Base-by-base conservation (phyloP, 2,113 vertebrate species). In the Equus przewalskii region DNA sequence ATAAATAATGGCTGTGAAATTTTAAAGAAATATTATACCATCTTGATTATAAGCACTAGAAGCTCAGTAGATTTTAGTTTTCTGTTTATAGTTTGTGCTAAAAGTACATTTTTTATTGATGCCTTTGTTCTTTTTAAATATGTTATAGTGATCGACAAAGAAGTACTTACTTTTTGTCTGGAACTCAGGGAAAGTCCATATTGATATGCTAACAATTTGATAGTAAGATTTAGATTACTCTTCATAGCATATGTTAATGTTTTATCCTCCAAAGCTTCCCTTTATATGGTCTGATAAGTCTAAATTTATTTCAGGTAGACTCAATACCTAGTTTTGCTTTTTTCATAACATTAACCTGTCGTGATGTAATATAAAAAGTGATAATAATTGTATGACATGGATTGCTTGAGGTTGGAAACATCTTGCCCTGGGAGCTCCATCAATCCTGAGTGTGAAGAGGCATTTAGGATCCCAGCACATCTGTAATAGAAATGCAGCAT, bases 41-140 rank as follows among this genome's bases (percentile, higher is more conserved):
- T 92, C 58, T 95, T 94, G 72, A 96, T 9, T 96, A 82, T 72
- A 93, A 95, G 36, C 41, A 62, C 24, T 76, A 81, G 96, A 93
- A 56, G 3, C 14, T 60, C 44, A 78, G 16, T 60, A 89, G 36
- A 54, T 96, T 94, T 96, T 69, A 60, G 16, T 87, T 92, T 89
- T 96, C 88, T 94, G 16, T 90, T 86, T 96, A 69, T 28, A 56
- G 24, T 95, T 95, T 84, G 24, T 96, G 33, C 46, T 94, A 87
- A 87, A 70, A 94, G 54, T 76, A 84, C 3, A 49, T 81, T 75
- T 94, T 95, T 91, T 19, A 7, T 81, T 60, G 54, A 69, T 89
- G 46, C n/a, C 26, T 93, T 95, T 94, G 67, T 88, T 90, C 1
- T 93, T 82, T 87, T 67, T 62, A 81, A 94, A 79, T 65, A 67